These are phyloP conservation scores for Mohoua ochrocephala DNA, from an alignment of 2,113 vertebrate genomes.

Conservation along the genomic window DNA sequence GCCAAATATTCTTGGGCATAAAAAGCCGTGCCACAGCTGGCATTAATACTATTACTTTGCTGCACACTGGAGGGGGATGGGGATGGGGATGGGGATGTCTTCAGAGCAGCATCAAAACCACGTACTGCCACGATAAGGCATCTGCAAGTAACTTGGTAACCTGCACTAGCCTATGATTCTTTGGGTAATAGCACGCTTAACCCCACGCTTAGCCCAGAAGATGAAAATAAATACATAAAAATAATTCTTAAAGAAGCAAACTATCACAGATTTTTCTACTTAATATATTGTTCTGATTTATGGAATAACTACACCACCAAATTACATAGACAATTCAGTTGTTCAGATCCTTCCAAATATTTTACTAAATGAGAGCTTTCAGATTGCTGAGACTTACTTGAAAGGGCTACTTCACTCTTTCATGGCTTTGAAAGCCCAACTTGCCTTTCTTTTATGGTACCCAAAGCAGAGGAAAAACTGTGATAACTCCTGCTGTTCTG, in stretches of 20 bases:
- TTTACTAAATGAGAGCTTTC: background rate
- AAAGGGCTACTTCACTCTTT: background rate
- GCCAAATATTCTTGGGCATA: background rate
- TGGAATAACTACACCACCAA: background rate
- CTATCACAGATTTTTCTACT: background rate
- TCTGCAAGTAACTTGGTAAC: background rate
- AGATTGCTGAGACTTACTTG: background rate
- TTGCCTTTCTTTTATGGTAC: background rate
- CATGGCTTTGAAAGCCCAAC: background rate
- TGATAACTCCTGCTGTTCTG: background rate
- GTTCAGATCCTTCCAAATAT: background rate
- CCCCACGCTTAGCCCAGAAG: background rate
- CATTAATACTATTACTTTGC: background rate
- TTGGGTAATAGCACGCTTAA: background rate
- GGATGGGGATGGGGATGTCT: background rate
- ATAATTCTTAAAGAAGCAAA: background rate
- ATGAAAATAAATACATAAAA: background rate
- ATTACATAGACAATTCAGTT: background rate
- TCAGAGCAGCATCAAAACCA: background rate
- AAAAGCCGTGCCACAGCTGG: background rate
- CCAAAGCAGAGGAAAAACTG: background rate
- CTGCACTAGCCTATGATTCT: background rate
- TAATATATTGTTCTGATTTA: background rate
- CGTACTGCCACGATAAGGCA: background rate
- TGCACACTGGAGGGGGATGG: background rate